Base-by-base conservation (phyloP, 2,797 vertebrate genomes). In the Phyllotis vaccarum region DNA sequence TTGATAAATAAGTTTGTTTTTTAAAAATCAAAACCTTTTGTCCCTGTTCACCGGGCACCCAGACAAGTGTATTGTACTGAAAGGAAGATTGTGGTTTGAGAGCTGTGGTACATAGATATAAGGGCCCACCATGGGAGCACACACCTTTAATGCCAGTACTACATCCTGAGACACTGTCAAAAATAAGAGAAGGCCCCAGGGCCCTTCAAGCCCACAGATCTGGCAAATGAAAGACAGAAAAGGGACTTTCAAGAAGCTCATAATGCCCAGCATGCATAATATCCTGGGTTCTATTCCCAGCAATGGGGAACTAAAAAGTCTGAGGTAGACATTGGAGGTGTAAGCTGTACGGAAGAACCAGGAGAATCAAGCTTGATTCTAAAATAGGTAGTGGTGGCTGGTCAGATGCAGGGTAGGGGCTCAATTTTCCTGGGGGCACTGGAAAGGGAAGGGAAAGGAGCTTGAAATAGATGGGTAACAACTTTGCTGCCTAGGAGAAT, bases 311-410 rank as follows among this genome's bases (percentile, higher is more conserved):
- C 6, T 29, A 49, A 83, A 10, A 11, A 22, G 22, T 13, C 58
- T 37, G 22, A 76, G 19, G 52, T 74, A n/a, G 40, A 89, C 14
- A 3, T 58, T 5, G 1, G 10, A 92, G 81, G 49, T 46, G 7
- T 70, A 60, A 19, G 60, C 37, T 46, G 66, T 9, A 72, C 54
- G 37, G 17, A 17, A 49, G 43, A 6, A 21, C 66, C 9, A 6
- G 76, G 29, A 88, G 62, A 46, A 54, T 64, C 86, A 94, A 74
- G 56, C 10, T 75, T 89, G 83, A 90, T 94, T 83, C 56, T 90
- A 49, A 76, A 52, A 83, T 75, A 66, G 4, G 40, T 17, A 9
- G 21, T 62, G 70, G 80, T 49, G 31, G 37, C 68, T 37, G 37
- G 17, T 58, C 52, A 58, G 68, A 12, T 49, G 37, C 83, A 68